Base-by-base conservation (phyloP, 2,113 vertebrate species). In the Galeopterus variegatus region DNA sequence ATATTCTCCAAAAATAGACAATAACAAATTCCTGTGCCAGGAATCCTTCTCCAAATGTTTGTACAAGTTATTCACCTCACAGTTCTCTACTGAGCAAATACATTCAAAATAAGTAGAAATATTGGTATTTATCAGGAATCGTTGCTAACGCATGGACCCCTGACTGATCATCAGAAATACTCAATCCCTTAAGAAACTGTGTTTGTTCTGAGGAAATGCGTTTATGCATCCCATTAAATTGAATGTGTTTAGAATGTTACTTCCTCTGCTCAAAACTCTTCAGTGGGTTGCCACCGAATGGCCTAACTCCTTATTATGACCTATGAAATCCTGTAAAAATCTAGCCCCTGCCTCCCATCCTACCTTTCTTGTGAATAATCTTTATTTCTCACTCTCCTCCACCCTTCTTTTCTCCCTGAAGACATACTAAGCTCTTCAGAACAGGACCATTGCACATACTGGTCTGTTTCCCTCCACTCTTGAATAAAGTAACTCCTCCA, bases 1-100 rank as follows among this genome's bases (percentile, higher is more conserved):
- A 84, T 84, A 72, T 67, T 93, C 18, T 77, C 23, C 86, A 75
- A 88, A 88, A 90, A 28, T 41, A 80, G 41, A 69, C 10, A 80
- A 75, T 60, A 87, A 67, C 48, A 69, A 28, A 90, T 70, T 60
- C 18, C 26, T 79, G 12, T 33, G 31, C 0, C 11, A 54, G 48
- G 28, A 75, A 65, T 64, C 64, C 7, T 77, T 86, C 50, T 90
- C 33, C 62, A 95, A 58, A 72, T 95, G 50, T 91, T 62, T 91
- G 13, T 8, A 75, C 1, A 65, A 85, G 7, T 36, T 90, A 69
- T 52, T n/a, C 24, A 69, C 36, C 15, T 82, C 88, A 56, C 1
- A 3, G 33, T 77, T 95, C 21, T 56, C 5, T 19, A 88, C 3
- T 56, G 33, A 96, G 69, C 5, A 26, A 69, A 87, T 23, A 65